Conservation (phyloP, 2,113 vertebrate species). For the Taxidea taxus region DNA sequence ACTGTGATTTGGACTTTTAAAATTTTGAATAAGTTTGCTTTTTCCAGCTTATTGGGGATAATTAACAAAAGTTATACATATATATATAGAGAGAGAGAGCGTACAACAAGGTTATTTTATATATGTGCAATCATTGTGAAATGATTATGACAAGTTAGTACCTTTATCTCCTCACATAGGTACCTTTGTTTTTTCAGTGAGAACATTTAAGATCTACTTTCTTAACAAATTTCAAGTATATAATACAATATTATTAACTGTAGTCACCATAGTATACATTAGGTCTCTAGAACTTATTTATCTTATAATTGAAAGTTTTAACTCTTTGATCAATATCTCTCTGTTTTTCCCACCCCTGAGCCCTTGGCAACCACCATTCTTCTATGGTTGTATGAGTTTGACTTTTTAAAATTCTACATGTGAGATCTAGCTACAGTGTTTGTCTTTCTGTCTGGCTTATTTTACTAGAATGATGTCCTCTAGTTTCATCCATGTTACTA, state of each 20-base stretch:
- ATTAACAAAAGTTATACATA: not conserved
- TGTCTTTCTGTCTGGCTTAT: not conserved
- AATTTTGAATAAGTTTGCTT: not conserved
- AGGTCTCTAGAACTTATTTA: not conserved
- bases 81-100: not conserved
- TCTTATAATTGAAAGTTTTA: not conserved
- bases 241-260: not conserved
- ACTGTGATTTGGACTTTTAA: not conserved
- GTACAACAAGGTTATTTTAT: not conserved
- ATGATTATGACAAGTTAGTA: not conserved
- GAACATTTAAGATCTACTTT: not conserved
- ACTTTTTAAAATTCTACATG: not conserved
- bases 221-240: not conserved
- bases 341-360: not conserved
- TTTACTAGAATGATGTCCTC: not conserved
- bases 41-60: not conserved
- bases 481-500: not conserved
- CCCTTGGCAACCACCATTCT: not conserved
- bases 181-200: not conserved
- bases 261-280: not conserved
- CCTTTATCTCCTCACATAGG: not conserved
- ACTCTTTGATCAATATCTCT: not conserved
- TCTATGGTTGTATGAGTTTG: not conserved
- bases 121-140: not conserved
- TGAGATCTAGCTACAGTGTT: not conserved